Evolutionary conservation across 2,797 vertebrate species (phyloP).

Genomic region (Centroberyx gerrardi): DNA sequence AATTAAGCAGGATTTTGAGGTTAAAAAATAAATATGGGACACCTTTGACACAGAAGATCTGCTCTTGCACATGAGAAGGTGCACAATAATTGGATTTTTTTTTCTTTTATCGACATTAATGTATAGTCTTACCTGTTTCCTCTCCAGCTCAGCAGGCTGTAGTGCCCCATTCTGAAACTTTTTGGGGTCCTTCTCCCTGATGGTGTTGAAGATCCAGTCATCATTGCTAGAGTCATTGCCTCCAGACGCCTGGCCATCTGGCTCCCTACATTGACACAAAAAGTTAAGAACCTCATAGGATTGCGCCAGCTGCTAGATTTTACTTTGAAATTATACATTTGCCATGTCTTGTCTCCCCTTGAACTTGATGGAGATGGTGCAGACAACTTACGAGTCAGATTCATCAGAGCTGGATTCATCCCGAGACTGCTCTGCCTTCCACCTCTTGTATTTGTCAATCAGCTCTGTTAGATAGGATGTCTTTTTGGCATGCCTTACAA

Average conservation of each 20-base stretch:
- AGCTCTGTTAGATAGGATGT: conserved; percentile 91
- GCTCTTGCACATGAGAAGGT: not conserved
- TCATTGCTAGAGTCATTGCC: conserved; percentile 84
- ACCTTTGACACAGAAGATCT: not conserved
- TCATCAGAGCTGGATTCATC: conserved; percentile 91
- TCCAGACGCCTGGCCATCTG: conserved; percentile 89
- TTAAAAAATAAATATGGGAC: not conserved
- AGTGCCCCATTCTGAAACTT: conserved; percentile 88
- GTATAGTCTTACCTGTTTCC: conserved; percentile 41
- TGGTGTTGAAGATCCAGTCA: conserved; percentile 94
- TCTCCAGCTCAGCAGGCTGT: conserved; percentile 82
- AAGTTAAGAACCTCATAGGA: not conserved
- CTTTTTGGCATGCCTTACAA: conserved; percentile 90
- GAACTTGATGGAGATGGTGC: not conserved
- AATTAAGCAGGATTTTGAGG: conserved; percentile 20
- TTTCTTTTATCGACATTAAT: not conserved
- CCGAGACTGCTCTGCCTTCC: conserved; percentile 89
- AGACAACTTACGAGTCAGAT: conserved; percentile 86
- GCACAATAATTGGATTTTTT: not conserved
- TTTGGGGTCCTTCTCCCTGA: conserved; percentile 89
- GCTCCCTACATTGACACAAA: conserved; percentile 83
- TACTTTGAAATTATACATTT: too few species aligned
- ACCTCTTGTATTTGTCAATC: conserved; percentile 91
- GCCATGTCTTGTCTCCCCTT: too few species aligned
- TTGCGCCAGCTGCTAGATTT: not conserved